phyloP scores from a whole-genome alignment of 2,113 vertebrate species.

The Ageneiosus marmoratus region DNA sequence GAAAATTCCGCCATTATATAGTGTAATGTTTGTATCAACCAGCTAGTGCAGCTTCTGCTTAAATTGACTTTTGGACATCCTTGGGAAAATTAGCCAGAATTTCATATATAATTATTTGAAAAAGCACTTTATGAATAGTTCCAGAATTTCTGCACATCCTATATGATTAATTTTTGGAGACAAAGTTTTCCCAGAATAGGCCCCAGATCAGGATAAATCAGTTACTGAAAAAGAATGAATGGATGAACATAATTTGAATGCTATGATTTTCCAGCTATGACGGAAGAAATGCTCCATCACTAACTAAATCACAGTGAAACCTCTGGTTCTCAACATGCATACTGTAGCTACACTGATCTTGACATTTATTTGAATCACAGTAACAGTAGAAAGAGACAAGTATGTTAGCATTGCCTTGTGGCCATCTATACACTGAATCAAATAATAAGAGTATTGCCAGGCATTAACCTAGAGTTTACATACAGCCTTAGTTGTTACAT shows the following conservation, averaged over 20 bases:
- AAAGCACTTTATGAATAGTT: too few species aligned
- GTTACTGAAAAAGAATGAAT: background rate
- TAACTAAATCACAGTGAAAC: background rate
- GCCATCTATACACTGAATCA: conserved; percentile 7
- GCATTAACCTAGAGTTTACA: conserved; percentile 16
- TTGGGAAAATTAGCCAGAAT: too few species aligned
- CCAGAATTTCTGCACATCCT: too few species aligned
- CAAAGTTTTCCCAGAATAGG: background rate
- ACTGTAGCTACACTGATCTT: background rate
- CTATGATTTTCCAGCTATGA: background rate
- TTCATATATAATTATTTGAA: too few species aligned
- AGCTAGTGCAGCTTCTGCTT: too few species aligned
- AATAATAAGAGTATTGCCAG: conserved; percentile 18
- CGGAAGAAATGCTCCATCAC: background rate
- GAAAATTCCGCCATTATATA: too few species aligned
- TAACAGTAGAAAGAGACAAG: conserved; percentile 15
- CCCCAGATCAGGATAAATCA: background rate
- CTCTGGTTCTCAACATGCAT: background rate
- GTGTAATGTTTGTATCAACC: too few species aligned
- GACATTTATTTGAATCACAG: background rate
- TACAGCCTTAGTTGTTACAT: conserved; percentile 11
- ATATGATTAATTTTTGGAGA: too few species aligned
- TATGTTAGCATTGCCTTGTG: conserved; percentile 29
- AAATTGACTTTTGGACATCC: too few species aligned
- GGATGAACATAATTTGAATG: background rate